Percentiles rank a stretch among this genome's conserved stretches.
Evolutionary conservation across 1,140 invertebrate species (phyloP).

Genomic region (Rhopalosiphum padi): DNA sequence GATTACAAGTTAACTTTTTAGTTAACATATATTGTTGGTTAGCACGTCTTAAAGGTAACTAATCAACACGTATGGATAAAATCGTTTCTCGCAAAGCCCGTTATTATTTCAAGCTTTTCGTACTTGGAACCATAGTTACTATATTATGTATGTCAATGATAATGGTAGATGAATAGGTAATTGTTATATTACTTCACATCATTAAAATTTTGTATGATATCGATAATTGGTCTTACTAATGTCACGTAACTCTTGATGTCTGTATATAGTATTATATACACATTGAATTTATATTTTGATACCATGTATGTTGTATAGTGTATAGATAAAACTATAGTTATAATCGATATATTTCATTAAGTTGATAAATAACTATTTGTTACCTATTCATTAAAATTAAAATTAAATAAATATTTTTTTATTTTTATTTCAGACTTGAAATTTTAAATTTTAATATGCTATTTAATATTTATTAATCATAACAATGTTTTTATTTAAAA

Average conservation of each 20-base stretch:
- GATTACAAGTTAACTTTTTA: neutral
- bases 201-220: neutral
- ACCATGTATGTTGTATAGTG: no score
- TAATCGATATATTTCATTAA: no score
- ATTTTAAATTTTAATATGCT: no score
- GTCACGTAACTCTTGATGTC: neutral
- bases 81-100: neutral
- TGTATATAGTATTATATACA: no score
- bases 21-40: neutral
- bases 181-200: neutral
- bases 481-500: neutral
- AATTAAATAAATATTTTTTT: no score
- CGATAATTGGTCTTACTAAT: neutral
- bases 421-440: no score
- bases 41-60: neutral
- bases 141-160: neutral
- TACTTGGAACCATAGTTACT: neutral
- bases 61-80: neutral
- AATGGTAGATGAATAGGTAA: neutral
- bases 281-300: no score
- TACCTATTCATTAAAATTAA: no score
- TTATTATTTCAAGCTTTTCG: neutral
- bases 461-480: neutral
- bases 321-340: no score
- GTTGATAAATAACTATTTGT: no score